These are phyloP conservation scores for Trissonchulus latispiculum DNA, from an alignment of 2,888 invertebrate species.

Conservation along the genomic window DNA sequence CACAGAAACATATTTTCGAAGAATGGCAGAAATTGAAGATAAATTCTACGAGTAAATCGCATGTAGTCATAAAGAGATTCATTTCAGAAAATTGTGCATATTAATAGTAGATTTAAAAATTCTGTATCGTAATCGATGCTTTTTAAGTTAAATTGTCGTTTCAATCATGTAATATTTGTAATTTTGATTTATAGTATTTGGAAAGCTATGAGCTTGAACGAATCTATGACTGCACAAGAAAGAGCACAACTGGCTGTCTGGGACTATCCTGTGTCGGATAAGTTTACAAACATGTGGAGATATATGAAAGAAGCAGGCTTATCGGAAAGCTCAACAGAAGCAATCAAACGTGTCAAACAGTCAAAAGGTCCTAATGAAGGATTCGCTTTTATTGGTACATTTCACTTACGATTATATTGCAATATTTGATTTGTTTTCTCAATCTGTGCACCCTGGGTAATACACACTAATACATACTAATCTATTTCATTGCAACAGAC, in stretches of 20 bases:
- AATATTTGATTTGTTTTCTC: no score
- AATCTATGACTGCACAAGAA: constrained; percentile 75
- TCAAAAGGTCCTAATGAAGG: constrained; percentile 54
- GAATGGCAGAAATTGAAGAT: constrained; percentile 90
- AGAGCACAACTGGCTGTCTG: constrained; percentile 88
- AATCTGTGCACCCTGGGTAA: no score
- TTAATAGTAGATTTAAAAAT: no score
- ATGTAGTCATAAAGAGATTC: no score
- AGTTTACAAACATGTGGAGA: constrained; percentile 97
- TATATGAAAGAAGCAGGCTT: constrained; percentile 77
- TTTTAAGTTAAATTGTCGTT: no score
- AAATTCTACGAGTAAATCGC: constrained; percentile 81
- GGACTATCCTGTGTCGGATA: constrained; percentile 97
- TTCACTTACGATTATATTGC: no score
- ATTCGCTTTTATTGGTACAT: constrained; percentile 72
- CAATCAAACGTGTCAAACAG: constrained; percentile 59
- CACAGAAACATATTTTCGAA: constrained; percentile 82
- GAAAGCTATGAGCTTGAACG: constrained; percentile 95
- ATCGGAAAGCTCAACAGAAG: constrained; percentile 67
- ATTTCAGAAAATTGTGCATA: no score
- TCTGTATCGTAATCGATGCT: no score
- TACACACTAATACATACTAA: no score
- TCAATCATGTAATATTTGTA: no score
- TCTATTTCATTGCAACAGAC: no score
- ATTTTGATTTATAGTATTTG: no score